Conservation (phyloP, 2,797 vertebrate species). For the Chrysocyon brachyurus region DNA sequence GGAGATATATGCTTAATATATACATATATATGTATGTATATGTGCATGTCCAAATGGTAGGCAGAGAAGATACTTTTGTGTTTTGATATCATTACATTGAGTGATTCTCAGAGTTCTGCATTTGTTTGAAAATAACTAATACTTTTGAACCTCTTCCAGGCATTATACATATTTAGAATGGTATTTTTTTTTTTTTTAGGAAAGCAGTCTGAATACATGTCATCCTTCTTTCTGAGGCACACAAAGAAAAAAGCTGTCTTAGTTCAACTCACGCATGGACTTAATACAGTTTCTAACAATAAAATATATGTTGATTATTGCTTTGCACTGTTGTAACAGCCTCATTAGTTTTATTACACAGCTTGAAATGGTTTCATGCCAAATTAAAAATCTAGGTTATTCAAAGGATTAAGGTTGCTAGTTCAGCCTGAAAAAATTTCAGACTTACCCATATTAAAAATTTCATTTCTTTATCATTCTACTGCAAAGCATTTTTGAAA, state of each 20-base stretch:
- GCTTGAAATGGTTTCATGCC: conserved; percentile 79
- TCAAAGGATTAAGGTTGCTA: conserved; percentile 81
- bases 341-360: conserved; percentile 84
- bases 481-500: conserved; percentile 68
- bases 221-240: conserved; percentile 65
- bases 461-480: conserved; percentile 62
- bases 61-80: conserved; percentile 28
- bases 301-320: conserved; percentile 82
- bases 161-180: conserved; percentile 8
- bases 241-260: conserved; percentile 70
- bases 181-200: conserved; percentile 66
- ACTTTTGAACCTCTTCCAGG: conserved; percentile 34
- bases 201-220: conserved; percentile 64
- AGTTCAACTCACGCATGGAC: conserved; percentile 34
- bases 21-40: background rate
- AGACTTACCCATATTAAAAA: conserved; percentile 69
- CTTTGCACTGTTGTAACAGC: conserved; percentile 56
- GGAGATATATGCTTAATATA: conserved; percentile 3
- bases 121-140: conserved; percentile 76
- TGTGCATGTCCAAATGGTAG: background rate
- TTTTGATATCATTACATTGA: conserved; percentile 48
- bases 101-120: conserved; percentile 38
- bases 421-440: conserved; percentile 79
- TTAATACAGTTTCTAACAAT: conserved; percentile 77
- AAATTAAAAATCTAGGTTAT: conserved; percentile 85